Percentiles rank a stretch among this genome's conserved stretches.
Conservation (phyloP, 2,888 invertebrate genomes). For the Sceliomorpha sp. region DNA sequence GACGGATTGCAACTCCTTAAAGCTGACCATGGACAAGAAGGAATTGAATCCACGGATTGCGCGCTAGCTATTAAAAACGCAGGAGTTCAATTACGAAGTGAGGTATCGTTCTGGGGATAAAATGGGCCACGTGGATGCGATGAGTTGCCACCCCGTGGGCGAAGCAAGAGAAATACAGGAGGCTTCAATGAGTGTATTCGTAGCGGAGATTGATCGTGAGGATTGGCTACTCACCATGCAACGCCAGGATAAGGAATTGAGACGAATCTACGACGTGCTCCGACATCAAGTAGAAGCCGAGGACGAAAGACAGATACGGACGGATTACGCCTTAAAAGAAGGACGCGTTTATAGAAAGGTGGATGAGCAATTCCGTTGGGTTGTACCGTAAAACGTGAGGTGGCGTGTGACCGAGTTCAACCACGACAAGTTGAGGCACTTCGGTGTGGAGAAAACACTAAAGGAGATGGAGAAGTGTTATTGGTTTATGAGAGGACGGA, state of each 20-base stretch:
- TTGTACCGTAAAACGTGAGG: slow-evolving; percentile 9
- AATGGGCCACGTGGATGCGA: slow-evolving; percentile 22
- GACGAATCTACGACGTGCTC: slow-evolving; percentile 1
- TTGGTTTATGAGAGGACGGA: slow-evolving; percentile 8
- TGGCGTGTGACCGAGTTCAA: slow-evolving; percentile 5
- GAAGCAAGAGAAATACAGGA: not conserved
- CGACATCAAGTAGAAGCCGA: too few relatives aligned
- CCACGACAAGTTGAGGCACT: slow-evolving; percentile 5
- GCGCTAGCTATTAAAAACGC: too few relatives aligned
- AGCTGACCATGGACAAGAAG: slow-evolving; percentile 1
- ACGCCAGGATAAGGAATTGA: slow-evolving; percentile 8
- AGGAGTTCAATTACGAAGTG: slow-evolving; percentile 18
- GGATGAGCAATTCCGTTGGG: not conserved
- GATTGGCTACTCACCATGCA: slow-evolving; percentile 18
- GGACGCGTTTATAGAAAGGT: not conserved
- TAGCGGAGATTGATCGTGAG: slow-evolving; percentile 3
- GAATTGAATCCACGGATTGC: slow-evolving; percentile 3
- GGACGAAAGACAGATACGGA: too few relatives aligned
- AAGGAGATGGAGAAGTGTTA: not conserved
- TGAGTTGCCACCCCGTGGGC: slow-evolving; percentile 11
- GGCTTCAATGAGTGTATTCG: slow-evolving; percentile 9
- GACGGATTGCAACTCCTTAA: slow-evolving; percentile 9
- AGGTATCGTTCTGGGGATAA: slow-evolving; percentile 9
- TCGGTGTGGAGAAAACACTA: slow-evolving; percentile 4
- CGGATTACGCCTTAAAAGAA: too few relatives aligned